These are phyloP conservation scores for Sebastes reedi DNA, from an alignment of 2,797 vertebrate species.

Conservation along the genomic window DNA sequence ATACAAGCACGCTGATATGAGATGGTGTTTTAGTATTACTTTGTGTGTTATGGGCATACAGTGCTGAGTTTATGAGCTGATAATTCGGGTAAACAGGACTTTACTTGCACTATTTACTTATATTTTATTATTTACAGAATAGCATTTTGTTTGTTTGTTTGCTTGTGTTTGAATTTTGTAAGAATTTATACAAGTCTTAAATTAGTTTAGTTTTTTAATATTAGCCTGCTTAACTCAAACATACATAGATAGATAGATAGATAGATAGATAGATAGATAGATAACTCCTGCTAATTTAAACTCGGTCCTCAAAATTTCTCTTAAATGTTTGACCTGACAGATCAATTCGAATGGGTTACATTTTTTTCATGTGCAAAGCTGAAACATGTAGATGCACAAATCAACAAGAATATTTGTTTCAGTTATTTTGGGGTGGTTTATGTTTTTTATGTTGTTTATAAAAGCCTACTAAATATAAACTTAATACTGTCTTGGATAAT, in stretches of 20 bases:
- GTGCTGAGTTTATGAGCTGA: neutral
- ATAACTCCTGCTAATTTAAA: neutral
- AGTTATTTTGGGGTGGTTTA: neutral
- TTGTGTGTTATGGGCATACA: neutral
- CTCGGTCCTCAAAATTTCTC: neutral
- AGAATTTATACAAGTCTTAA: neutral
- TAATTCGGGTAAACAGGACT: neutral
- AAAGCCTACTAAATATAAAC: neutral
- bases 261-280: neutral
- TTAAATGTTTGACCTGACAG: neutral
- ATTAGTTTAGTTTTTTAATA: neutral
- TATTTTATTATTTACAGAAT: neutral
- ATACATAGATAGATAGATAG: neutral
- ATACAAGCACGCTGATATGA: neutral
- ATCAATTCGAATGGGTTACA: neutral
- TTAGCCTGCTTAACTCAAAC: neutral
- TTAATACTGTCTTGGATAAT: neutral
- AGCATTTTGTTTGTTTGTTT: neutral
- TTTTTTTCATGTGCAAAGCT: neutral
- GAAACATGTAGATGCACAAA: neutral
- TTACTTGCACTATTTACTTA: neutral
- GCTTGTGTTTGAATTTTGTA: neutral
- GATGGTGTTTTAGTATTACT: conserved; percentile 16
- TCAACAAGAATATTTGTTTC: neutral
- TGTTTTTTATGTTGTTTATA: neutral